phyloP scores from a whole-genome alignment of 2,888 invertebrate species.

The Congeria kusceri region DNA sequence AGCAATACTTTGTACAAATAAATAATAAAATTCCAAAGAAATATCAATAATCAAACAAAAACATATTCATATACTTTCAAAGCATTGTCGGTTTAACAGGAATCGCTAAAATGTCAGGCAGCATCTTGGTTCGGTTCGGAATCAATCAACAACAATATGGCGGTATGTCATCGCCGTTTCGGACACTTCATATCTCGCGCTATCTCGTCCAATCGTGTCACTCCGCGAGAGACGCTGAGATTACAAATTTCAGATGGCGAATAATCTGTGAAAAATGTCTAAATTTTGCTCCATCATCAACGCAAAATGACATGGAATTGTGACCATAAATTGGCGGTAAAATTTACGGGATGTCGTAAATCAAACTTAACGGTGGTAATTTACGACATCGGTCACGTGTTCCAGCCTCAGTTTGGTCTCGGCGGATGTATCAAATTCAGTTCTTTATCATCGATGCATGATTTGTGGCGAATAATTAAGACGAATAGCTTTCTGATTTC shows the following conservation, averaged over 20 bases:
- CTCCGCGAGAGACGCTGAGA: slow-evolving; percentile 24
- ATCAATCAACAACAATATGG: not conserved
- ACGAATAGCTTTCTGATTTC: not conserved
- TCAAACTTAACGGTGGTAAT: slow-evolving; percentile 47
- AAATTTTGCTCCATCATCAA: slow-evolving; percentile 24
- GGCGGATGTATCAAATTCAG: slow-evolving; percentile 33
- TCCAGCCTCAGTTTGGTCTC: slow-evolving; percentile 29
- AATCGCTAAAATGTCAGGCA: too few species aligned
- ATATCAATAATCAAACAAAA: too few species aligned
- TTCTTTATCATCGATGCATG: slow-evolving; percentile 31
- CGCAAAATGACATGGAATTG: slow-evolving; percentile 27
- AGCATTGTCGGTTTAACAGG: too few species aligned
- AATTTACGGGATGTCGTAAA: slow-evolving; percentile 42
- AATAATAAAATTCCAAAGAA: too few species aligned
- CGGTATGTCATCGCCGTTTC: not conserved
- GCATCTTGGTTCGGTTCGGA: not conserved
- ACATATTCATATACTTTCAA: too few species aligned
- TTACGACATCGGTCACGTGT: slow-evolving; percentile 44
- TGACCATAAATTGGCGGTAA: slow-evolving; percentile 42
- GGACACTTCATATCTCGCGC: slow-evolving; percentile 15
- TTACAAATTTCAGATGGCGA: slow-evolving; percentile 40
- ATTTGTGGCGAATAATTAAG: slow-evolving; percentile 26
- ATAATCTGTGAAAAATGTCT: slow-evolving; percentile 26
- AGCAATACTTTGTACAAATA: too few species aligned
- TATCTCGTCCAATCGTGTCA: slow-evolving; percentile 35